These are phyloP conservation scores for Platyura marginata DNA, from an alignment of 1,140 invertebrate genomes.

Conservation along the genomic window DNA sequence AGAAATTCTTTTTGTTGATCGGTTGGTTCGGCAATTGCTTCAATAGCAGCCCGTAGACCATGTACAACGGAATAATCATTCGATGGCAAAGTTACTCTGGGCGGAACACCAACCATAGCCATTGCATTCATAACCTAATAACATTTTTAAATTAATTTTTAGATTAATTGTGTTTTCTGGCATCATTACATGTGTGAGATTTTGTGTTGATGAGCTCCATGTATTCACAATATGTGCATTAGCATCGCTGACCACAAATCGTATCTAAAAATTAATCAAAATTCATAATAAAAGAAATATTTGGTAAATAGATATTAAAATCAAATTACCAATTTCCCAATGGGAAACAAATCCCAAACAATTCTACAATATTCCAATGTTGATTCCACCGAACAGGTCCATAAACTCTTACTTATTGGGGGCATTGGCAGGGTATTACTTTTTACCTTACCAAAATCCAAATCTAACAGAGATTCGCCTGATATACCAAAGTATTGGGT, in stretches of 20 bases:
- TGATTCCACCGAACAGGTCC: conserved; percentile 88
- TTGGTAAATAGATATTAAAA: too few species aligned
- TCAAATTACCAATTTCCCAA: conserved; percentile 57
- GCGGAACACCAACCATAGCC: conserved; percentile 49
- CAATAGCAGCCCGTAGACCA: conserved; percentile 71
- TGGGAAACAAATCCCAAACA: conserved; percentile 89
- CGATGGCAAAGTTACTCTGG: conserved; percentile 16
- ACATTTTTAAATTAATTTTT: conserved; percentile 1
- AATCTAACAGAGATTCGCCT: conserved; percentile 70
- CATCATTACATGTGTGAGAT: conserved; percentile 51
- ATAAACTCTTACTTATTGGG: conserved; percentile 75
- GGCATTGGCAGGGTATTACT: conserved; percentile 25
- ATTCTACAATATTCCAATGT: conserved; percentile 89
- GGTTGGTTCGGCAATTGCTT: conserved; percentile 64
- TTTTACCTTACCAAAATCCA: conserved; percentile 66
- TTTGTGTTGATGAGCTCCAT: conserved; percentile 64
- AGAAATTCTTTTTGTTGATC: conserved; percentile 37
- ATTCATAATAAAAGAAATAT: neutral
- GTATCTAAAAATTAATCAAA: conserved; percentile 36
- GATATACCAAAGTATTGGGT: conserved; percentile 74
- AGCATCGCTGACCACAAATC: conserved; percentile 68
- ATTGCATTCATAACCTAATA: conserved; percentile 48
- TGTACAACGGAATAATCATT: conserved; percentile 59
- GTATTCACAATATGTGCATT: conserved; percentile 61
- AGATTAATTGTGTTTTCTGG: conserved; percentile 2